Base-by-base conservation (phyloP, 2,888 invertebrate genomes). In the Matsumyia berberina region DNA sequence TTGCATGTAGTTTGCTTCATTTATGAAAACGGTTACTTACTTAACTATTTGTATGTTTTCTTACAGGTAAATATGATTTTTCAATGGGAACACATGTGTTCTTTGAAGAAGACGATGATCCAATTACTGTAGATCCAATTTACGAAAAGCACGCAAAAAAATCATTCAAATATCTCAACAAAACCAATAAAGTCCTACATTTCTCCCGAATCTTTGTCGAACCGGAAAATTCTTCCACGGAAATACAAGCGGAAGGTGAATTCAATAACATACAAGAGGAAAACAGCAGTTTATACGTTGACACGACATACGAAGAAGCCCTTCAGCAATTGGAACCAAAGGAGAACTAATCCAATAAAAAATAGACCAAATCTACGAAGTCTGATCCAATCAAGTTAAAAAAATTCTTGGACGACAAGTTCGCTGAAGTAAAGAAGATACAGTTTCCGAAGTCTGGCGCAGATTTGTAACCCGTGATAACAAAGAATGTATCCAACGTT, bases 81-180 rank as follows among this genome's bases (percentile, higher is more conserved):
- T 93, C 94, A 7, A 90, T 95, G 79, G 96, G 96, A 17, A 96
- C 96, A 12, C 94, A 94, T 87, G 92, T 96, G 89, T 95, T 96
- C 89, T 96, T 96, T 89, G 94, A 95, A 89, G 94, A 94, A 88
- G 93, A 94, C 82, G 91, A 93, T 33, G 90, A 93, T 42, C 92
- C 86, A 5, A 88, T 90, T 46, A 88, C 90, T 17, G 87, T 88
- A 6, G 94, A 94, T 89, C 92, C 93, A 9, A 89, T 94, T 51
- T 94, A 93, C 89, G 94, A 94, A 87, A 92, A 93, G 74, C 90
- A 93, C 8, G 93, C 95, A 37, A 93, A 93, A 33, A 92, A 92
- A 86, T 92, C 90, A 86, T 90, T 95, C 17, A 94, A 94, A 89
- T 95, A 94, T 89, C 86, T 93, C 6, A 92, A 93, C 17, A 95